Conservation (phyloP, 2,888 invertebrate species). For the Drosophila ustulata region DNA sequence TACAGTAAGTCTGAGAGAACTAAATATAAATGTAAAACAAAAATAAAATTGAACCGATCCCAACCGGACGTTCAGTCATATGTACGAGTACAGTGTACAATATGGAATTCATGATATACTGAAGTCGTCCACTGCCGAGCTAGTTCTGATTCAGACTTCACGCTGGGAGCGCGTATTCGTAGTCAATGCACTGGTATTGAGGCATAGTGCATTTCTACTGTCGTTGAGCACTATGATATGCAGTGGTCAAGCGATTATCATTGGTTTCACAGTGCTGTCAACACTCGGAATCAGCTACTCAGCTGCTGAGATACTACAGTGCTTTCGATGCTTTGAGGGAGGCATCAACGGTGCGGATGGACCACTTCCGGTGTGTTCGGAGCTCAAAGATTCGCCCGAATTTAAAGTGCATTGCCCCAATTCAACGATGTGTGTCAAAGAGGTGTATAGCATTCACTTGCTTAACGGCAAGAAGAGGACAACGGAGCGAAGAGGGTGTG, state of each 20-base stretch:
- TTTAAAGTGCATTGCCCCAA: constrained; percentile 34
- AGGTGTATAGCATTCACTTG: background rate
- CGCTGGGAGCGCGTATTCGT: constrained; percentile 27
- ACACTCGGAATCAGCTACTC: constrained; percentile 4
- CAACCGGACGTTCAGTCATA: constrained; percentile 36
- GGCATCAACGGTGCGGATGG: rapidly evolving
- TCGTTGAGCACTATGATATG: constrained; percentile 26
- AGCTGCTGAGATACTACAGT: constrained; percentile 31
- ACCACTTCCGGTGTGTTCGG: constrained; percentile 22
- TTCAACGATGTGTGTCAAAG: constrained; percentile 60
- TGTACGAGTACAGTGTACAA: background rate
- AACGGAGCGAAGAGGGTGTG: constrained; percentile 38
- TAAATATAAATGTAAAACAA: constrained; percentile 7
- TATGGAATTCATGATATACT: constrained; percentile 34
- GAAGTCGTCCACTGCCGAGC: constrained; percentile 1
- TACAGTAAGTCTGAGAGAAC: constrained; percentile 6
- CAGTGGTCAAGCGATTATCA: constrained; percentile 9
- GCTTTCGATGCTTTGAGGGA: constrained; percentile 30
- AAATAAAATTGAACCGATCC: constrained; percentile 14
- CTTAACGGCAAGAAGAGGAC: constrained; percentile 13
- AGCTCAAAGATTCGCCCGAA: constrained; percentile 6
- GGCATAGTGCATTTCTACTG: background rate
- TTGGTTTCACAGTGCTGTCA: constrained; percentile 17
- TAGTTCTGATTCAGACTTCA: constrained; percentile 46
- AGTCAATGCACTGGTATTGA: constrained; percentile 12